Conservation (phyloP, 2,888 invertebrate species). For the Leptarthrus brevirostris region DNA sequence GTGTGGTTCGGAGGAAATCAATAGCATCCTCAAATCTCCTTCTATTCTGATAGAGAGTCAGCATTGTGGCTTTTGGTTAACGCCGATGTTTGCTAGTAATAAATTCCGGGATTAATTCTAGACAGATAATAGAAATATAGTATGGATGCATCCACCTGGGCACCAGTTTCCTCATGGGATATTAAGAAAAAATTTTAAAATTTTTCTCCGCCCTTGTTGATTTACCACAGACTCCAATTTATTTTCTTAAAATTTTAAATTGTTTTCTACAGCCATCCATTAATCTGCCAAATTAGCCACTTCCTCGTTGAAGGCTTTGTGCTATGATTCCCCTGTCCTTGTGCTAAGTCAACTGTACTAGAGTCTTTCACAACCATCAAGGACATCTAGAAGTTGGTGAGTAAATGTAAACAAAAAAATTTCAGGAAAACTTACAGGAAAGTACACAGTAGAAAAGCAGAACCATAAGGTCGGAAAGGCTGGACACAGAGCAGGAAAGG, state of each 20-base stretch:
- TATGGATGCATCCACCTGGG: neutral
- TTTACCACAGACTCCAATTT: no score
- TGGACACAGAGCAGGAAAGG: no score
- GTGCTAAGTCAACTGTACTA: neutral
- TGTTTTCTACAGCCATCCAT: neutral
- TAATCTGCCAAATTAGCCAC: neutral
- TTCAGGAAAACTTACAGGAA: neutral
- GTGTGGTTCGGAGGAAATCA: constrained; percentile 44
- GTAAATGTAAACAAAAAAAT: neutral
- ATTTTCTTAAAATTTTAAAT: no score
- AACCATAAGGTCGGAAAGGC: neutral
- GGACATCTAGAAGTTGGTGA: neutral
- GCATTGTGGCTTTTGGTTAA: constrained; percentile 27
- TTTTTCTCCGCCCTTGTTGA: no score
- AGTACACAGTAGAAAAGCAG: neutral
- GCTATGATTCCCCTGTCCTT: neutral
- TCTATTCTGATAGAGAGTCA: constrained; percentile 17
- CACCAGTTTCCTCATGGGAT: neutral
- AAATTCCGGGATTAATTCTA: constrained; percentile 23
- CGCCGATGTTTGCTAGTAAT: constrained; percentile 30
- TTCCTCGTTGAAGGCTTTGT: neutral
- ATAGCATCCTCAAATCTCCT: constrained; percentile 33
- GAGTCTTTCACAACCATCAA: neutral
- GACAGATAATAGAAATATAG: constrained; percentile 2
- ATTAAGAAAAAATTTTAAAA: no score